Base-by-base conservation (phyloP, 2,797 vertebrate genomes). In the Crax fasciolata region DNA sequence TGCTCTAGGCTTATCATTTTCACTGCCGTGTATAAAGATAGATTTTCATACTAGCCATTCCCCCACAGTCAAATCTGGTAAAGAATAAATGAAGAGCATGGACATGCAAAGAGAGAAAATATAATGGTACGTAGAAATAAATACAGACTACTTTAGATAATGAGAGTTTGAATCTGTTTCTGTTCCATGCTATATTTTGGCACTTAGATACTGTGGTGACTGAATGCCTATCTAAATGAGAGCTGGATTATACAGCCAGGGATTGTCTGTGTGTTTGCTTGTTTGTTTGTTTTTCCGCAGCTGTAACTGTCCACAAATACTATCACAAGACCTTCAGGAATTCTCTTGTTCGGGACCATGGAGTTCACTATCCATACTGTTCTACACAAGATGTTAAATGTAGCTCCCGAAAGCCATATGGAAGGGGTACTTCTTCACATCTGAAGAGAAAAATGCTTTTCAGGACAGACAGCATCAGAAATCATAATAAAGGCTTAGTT, bases 391-490 rank as follows among this genome's bases (percentile, higher is more conserved):
- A 23, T 51, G 41, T 79, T 91, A 86, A 90, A 90, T 67, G 39
- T 43, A 55, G 71, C 84, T 82, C 71, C 71, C 27, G 30, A 83
- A 92, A 97, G 57, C 58, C 44, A 2, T 71, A 73, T 84, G 86
- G 77, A 44, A 95, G 52, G 91, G 11, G 32, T 58, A 74, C 32
- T 77, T 92, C 67, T 89, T 92, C 72, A 70, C 63, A 90, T 68
- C 41, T 96, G 77, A 78, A 96, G 48, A 63, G 76, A 84, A 96
- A 87, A 93, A 55, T 6, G 44, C 41, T 96, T 95, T 85, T 90
- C 83, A 96, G 68, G 93, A 95, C 24, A 89, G 73, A 96, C 94
- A 87, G 46, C 10, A 68, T 71, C 51, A 93, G 73, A 85, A 95
- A 92, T 72, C 44, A 62, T 78, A 89, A 80, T 52, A n/a, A 38